Conservation (phyloP, 2,888 invertebrate genomes). For the Carpatolechia fugitivella region DNA sequence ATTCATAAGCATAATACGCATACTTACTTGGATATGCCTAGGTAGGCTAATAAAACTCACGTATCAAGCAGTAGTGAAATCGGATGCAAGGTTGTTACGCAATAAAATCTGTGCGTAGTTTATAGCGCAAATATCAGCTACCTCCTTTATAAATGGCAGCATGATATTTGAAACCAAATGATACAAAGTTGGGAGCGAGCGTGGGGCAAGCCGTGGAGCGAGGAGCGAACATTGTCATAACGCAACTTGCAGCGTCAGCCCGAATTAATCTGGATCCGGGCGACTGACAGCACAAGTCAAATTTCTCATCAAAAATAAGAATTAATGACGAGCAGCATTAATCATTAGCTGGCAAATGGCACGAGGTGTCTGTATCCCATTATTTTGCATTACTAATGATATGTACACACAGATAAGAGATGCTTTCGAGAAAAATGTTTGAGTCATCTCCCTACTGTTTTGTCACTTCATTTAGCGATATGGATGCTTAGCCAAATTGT, state of each 20-base stretch:
- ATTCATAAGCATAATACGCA: not conserved
- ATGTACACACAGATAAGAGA: slow-evolving; percentile 71
- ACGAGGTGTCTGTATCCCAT: slow-evolving; percentile 78
- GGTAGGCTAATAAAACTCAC: too few relatives aligned
- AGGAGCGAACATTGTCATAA: slow-evolving; percentile 51
- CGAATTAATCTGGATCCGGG: slow-evolving; percentile 75
- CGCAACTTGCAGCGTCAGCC: slow-evolving; percentile 75
- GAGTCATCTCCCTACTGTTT: slow-evolving; percentile 54
- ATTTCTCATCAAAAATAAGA: slow-evolving; percentile 80
- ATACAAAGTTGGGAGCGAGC: slow-evolving; percentile 11
- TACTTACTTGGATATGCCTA: not conserved
- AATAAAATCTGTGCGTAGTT: slow-evolving; percentile 6
- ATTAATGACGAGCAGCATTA: slow-evolving; percentile 77
- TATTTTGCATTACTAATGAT: slow-evolving; percentile 80
- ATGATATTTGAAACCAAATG: slow-evolving; percentile 12
- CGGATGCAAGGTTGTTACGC: slow-evolving; percentile 1
- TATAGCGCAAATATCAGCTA: slow-evolving; percentile 3
- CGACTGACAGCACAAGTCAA: slow-evolving; percentile 76
- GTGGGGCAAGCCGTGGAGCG: slow-evolving; percentile 18
- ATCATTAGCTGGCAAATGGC: slow-evolving; percentile 77
- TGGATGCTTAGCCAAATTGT: not conserved
- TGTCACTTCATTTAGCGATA: slow-evolving; percentile 19
- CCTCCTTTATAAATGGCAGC: slow-evolving; percentile 1
- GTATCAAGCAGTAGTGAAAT: not conserved
- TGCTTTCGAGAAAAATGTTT: slow-evolving; percentile 57